Base-by-base conservation (phyloP, 2,888 invertebrate species). In the Hylaea fasciaria region DNA sequence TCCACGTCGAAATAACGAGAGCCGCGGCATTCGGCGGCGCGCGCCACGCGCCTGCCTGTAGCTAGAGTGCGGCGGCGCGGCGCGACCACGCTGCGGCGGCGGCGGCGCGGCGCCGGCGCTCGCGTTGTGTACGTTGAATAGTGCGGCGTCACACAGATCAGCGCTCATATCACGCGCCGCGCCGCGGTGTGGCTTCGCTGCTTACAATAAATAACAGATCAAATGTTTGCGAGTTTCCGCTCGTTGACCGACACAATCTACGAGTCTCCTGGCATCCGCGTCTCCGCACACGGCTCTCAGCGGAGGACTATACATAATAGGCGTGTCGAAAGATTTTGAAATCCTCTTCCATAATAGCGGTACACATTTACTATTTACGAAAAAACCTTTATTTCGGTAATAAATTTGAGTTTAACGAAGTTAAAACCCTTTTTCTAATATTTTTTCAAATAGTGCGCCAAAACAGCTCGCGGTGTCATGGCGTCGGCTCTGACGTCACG, bases 231-330 rank as follows among this genome's bases (percentile, higher is more conserved):
- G 29, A 29, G 46, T 14, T 46, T 9, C 46, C 46, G 49, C 22
- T 37, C 49, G 39, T 49, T 49, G 39, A 49, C 49, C 17, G 43
- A 14, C 7, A n/a, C 39, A 13, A 39, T 22, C 39, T 14, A 39
- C 22, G 22, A 13, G 22, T 22, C 39, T 49, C 22, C 39, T 8
- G 7, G 2, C 17, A 8, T 14, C 9, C 5, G 45, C 5, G 22
- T 22, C 22, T 22, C 3, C 22, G 5, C 22, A 17, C 3, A 3
- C 37, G 12, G 22, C 35, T 16, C 7, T 28, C 32, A 8, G 43
- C 8, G n/a, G 32, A 14, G 13, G 46, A 7, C n/a, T n/a, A n/a
- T n/a, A n/a, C n/a, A n/a, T n/a, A n/a, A n/a, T n/a, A n/a, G n/a
- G n/a, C n/a, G n/a, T n/a, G n/a, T n/a, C n/a, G n/a, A n/a, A n/a